Evolutionary conservation across 2,888 invertebrate species (phyloP).

Genomic region (Drosophila borborema): DNA sequence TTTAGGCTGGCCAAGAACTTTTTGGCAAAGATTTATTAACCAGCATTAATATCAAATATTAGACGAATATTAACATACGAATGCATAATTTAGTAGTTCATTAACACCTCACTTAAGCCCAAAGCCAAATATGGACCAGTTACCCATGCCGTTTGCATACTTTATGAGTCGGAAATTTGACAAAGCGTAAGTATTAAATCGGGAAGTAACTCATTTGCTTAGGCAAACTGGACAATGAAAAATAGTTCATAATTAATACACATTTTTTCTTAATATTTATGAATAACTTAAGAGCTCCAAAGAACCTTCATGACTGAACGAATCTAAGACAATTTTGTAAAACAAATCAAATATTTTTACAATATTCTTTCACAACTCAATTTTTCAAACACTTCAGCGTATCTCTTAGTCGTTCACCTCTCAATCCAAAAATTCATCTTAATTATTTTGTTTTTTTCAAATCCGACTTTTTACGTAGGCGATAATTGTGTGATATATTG

Average conservation of each 20-base stretch:
- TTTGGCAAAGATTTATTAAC: not conserved
- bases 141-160: not conserved
- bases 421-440: not conserved
- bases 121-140: slow-evolving; percentile 11
- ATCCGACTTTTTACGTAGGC: slow-evolving; percentile 10
- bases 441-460: slow-evolving; percentile 22
- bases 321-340: not conserved
- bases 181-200: not conserved
- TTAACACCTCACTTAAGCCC: slow-evolving; percentile 25
- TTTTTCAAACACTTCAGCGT: not conserved
- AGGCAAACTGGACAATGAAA: too few relatives aligned
- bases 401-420: not conserved
- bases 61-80: not conserved
- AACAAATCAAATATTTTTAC: not conserved
- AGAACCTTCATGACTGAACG: too few relatives aligned
- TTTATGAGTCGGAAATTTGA: not conserved
- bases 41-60: slow-evolving; percentile 4
- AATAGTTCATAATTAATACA: too few relatives aligned
- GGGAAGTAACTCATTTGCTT: too few relatives aligned
- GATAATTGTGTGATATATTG: slow-evolving; percentile 50
- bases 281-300: too few relatives aligned
- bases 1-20: slow-evolving; percentile 3
- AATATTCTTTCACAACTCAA: not conserved
- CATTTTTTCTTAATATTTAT: too few relatives aligned
- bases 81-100: slow-evolving; percentile 46